phyloP scores from a whole-genome alignment of 2,888 invertebrate genomes.

The Leptopilina myrica region DNA sequence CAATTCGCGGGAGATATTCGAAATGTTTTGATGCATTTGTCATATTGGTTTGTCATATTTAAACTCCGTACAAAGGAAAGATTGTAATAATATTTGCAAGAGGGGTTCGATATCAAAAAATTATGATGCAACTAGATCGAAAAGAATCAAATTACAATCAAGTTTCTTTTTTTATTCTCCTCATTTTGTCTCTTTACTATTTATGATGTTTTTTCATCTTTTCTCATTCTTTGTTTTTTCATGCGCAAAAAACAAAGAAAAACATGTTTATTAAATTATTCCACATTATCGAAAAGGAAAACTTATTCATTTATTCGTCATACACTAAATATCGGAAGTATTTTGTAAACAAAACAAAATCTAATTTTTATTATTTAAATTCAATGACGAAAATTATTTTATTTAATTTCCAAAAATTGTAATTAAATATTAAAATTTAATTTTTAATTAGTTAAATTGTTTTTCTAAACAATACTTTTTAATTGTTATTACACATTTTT shows the following conservation, averaged over 20 bases:
- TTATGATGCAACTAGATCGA: conserved; percentile 17
- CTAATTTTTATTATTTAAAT: too few species aligned
- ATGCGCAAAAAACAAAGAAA: background rate
- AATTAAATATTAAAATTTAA: too few species aligned
- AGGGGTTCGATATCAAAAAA: conserved; percentile 10
- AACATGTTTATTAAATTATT: conserved; percentile 21
- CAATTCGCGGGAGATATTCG: background rate
- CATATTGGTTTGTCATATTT: background rate
- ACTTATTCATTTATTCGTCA: background rate
- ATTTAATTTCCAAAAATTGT: too few species aligned
- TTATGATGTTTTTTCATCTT: background rate
- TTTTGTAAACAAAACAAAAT: background rate
- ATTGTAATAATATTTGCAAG: background rate
- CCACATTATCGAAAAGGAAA: background rate
- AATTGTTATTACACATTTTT: too few species aligned
- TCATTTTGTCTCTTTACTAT: too few species aligned
- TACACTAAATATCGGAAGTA: background rate
- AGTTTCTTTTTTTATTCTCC: background rate
- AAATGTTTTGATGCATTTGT: conserved; percentile 1
- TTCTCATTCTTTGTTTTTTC: background rate
- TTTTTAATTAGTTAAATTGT: too few species aligned
- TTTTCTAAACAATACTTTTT: too few species aligned
- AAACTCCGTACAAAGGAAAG: background rate
- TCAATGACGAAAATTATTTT: too few species aligned
- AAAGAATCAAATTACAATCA: conserved; percentile 2